Evolutionary conservation across 92 coral and sea anemone genomes (phyloP).

Genomic region (Ricordea florida): DNA sequence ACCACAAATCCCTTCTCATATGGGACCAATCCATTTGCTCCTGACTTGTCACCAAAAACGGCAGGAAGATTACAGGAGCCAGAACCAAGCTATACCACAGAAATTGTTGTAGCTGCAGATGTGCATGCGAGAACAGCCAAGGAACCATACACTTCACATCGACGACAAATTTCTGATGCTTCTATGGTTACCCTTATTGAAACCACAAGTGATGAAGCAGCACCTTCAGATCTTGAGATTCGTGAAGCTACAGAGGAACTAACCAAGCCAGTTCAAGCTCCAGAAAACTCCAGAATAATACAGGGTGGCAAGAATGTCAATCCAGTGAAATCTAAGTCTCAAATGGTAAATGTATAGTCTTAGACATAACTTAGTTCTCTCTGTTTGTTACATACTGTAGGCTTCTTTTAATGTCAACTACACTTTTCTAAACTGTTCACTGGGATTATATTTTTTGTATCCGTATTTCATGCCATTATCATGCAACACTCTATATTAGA

Average conservation of each 20-base stretch:
- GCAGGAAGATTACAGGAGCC: constrained; percentile 10
- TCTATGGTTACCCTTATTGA: constrained; percentile 72
- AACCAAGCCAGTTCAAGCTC: neutral
- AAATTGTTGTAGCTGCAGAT: constrained; percentile 24
- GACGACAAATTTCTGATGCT: constrained; percentile 50
- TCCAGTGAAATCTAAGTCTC: neutral
- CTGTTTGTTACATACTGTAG: too few relatives aligned
- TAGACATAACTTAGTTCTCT: too few relatives aligned
- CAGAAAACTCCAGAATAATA: neutral
- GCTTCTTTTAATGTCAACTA: too few relatives aligned
- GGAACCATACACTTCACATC: neutral
- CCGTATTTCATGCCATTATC: too few relatives aligned
- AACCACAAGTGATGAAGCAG: constrained; percentile 22
- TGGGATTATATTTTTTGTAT: too few relatives aligned
- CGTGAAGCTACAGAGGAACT: neutral
- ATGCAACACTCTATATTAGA: too few relatives aligned
- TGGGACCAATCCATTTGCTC: constrained; percentile 41
- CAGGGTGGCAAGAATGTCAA: neutral
- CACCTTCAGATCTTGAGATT: neutral
- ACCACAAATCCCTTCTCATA: neutral
- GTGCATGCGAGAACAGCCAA: neutral
- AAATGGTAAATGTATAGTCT: constrained; percentile 58
- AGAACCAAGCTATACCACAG: neutral
- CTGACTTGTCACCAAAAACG: constrained; percentile 25
- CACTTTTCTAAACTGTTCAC: too few relatives aligned